Conservation (phyloP, 1,140 invertebrate genomes). For the Drosophila insularis region DNA sequence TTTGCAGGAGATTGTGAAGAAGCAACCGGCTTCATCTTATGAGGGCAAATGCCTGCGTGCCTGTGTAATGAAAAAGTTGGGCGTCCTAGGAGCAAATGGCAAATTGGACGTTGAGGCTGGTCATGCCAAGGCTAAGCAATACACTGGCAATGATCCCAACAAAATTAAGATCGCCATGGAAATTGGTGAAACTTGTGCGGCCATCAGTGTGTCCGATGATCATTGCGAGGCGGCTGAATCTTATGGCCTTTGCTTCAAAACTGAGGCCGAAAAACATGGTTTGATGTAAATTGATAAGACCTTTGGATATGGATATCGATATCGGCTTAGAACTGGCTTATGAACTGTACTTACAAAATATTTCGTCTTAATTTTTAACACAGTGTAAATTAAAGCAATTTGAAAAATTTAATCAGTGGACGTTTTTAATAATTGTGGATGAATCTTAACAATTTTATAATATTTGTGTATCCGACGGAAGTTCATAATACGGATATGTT, state of each 20-base stretch:
- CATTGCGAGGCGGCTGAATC: conserved; percentile 63
- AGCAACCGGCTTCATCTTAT: conserved; percentile 37
- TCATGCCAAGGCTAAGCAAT: conserved; percentile 64
- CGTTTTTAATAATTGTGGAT: too few relatives aligned
- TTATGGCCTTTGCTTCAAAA: conserved; percentile 57
- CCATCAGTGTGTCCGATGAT: conserved; percentile 50
- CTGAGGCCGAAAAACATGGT: conserved; percentile 37
- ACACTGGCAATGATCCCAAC: conserved; percentile 51
- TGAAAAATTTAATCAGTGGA: neutral
- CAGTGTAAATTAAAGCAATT: conserved; percentile 24
- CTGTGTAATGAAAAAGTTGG: conserved; percentile 66
- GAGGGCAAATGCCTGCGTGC: conserved; percentile 62
- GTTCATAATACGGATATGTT: too few relatives aligned
- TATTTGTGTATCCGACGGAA: too few relatives aligned
- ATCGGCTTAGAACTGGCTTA: neutral
- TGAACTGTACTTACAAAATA: neutral
- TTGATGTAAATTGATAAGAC: conserved; percentile 33
- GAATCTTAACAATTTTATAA: too few relatives aligned
- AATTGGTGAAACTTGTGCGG: conserved; percentile 58
- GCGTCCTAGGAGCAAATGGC: conserved; percentile 39
- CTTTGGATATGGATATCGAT: neutral
- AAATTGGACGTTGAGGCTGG: conserved; percentile 46
- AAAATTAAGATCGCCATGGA: conserved; percentile 59
- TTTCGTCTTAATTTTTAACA: neutral
- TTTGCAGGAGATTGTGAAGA: conserved; percentile 48